Base-by-base conservation (phyloP, 2,888 invertebrate species). In the Mycogona germanica region DNA sequence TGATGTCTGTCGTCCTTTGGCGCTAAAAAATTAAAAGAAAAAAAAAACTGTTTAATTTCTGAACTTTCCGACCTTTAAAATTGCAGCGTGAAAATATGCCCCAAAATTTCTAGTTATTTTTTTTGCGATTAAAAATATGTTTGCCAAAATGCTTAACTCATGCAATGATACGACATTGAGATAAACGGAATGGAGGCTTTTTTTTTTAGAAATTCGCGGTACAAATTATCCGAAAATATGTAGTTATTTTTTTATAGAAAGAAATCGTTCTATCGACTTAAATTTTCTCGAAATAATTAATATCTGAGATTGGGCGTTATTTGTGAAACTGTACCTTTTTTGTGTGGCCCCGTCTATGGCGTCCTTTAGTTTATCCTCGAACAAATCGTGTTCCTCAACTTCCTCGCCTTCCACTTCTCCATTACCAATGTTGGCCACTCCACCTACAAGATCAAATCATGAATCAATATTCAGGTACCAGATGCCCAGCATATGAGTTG, bases 281-380 rank as follows among this genome's bases (percentile, higher is more conserved):
- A n/a, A n/a, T n/a, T n/a, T n/a, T n/a, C n/a, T n/a, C n/a, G n/a
- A n/a, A n/a, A n/a, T n/a, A n/a, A n/a, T n/a, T n/a, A n/a, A n/a
- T n/a, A n/a, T n/a, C n/a, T n/a, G n/a, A n/a, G n/a, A n/a, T n/a
- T n/a, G n/a, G n/a, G n/a, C n/a, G n/a, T n/a, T n/a, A n/a, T n/a
- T n/a, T n/a, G n/a, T n/a, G n/a, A n/a, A n/a, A n/a, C 35, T 32
- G 7, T 62, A 73, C 59, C 89, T 87, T 64, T 93, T 89, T 61
- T 92, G 87, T n/a, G 81, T 79, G 38, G 91, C 75, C 25, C 84
- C 85, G 66, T 97, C 96, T 50, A 96, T 79, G 1, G 84, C 79
- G 66, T 91, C 89, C 29, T 80, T 75, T 28, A 96, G 75, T 68
- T 89, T 89, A 63, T 92, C 91, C 70, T 95, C 93, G 60, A 87